Base-by-base conservation (phyloP, 2,888 invertebrate genomes). In the Noctua fimbriata region DNA sequence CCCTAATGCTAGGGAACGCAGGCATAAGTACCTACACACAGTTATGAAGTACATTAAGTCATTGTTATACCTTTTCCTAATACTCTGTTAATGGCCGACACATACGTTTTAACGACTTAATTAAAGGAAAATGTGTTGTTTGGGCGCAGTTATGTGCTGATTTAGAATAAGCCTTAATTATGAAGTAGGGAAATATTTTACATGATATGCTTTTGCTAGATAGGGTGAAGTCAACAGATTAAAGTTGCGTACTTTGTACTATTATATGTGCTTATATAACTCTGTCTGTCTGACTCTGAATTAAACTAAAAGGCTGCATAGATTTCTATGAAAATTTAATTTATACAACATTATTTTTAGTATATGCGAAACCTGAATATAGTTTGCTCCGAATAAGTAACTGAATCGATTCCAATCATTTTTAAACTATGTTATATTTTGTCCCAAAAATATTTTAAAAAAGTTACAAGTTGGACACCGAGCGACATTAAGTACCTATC, bases 101-200 rank as follows among this genome's bases (percentile, higher is more conserved):
- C 55, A 49, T 65, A 82, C 10, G 36, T 18, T 44, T 44, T 73
- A 49, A 84, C 47, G 79, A 47, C 69, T 69, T 63, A 41, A 69
- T 84, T 73, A 49, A 83, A 79, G 63, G 60, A 55, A 21, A 41
- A 83, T 78, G 72, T 41, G 67, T 32, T 52, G 32, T 66, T 83
- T 81, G 14, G 24, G 16, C 18, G 72, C 18, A 18, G 1, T 16
- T 49, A 44, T 9, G 41, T 28, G 10, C 24, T 52, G 24, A 44
- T 49, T 70, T n/a, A 44, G 24, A 76, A 16, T n/a, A 52, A 32
- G 32, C 24, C 14, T 21, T 73, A 18, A 28, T 49, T 16, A 47
- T 49, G 16, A 76, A 28, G n/a, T 28, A 52, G 28, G 2, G 32
- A 44, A 69, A n/a, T n/a, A 58, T 58, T 55, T 55, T n/a, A n/a